These are phyloP conservation scores for Samia ricini DNA, from an alignment of 1,140 invertebrate species.

Conservation along the genomic window DNA sequence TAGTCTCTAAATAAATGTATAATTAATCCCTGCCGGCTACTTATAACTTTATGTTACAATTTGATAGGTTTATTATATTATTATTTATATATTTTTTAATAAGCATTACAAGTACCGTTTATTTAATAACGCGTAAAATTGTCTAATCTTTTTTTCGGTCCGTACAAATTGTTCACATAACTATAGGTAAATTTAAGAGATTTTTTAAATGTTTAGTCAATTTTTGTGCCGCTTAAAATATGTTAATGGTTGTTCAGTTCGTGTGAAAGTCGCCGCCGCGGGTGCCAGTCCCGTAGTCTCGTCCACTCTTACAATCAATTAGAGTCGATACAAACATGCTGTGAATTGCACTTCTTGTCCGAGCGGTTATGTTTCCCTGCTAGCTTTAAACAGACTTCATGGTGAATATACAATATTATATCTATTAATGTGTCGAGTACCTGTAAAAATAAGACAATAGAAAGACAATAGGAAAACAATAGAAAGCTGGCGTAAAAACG, in stretches of 20 bases:
- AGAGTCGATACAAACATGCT: conserved; percentile 24
- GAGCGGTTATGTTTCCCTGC: too few species aligned
- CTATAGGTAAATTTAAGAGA: conserved; percentile 37
- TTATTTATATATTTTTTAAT: neutral
- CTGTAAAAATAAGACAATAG: too few species aligned
- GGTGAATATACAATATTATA: too few species aligned
- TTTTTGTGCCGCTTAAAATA: conserved; percentile 18
- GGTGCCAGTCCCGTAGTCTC: conserved; percentile 15
- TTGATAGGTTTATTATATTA: too few species aligned
- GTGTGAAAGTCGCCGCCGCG: conserved; percentile 20
- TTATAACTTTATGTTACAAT: too few species aligned
- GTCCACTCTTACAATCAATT: conserved; percentile 34
- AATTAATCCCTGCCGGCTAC: too few species aligned
- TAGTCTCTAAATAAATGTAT: too few species aligned
- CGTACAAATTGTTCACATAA: conserved; percentile 18
- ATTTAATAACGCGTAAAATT: conserved; percentile 2
- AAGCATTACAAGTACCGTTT: neutral
- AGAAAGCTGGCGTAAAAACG: too few species aligned
- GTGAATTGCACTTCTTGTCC: conserved; percentile 28
- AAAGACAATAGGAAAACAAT: too few species aligned
- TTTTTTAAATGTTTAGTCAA: conserved; percentile 24
- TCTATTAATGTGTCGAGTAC: too few species aligned
- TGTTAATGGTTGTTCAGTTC: conserved; percentile 24
- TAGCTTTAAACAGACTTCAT: too few species aligned
- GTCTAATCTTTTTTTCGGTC: neutral